Base-by-base conservation (phyloP, 2,797 vertebrate genomes). In the Pteropus rufus region DNA sequence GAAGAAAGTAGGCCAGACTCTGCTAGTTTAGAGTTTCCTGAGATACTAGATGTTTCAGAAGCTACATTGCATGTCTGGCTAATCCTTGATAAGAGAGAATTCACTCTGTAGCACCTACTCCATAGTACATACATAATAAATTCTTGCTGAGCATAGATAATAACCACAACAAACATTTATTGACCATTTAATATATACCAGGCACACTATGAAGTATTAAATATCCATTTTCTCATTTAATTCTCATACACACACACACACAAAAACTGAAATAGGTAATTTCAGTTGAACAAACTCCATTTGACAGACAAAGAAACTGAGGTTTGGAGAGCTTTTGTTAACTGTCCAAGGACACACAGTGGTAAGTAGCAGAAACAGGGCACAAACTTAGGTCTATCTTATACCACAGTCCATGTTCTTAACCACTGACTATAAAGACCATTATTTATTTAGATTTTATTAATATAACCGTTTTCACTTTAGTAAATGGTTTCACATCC, bases 391-490 rank as follows among this genome's bases (percentile, higher is more conserved):
- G 26, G 2, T 52, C 49, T 81, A n/a, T 83, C 21, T 91, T 73
- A 79, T 15, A 77, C 3, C 31, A 60, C 7, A 44, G 46, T 18
- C 16, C 46, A 58, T 49, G 4, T 56, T 84, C 31, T 92, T 76
- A 81, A 96, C 10, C 39, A 85, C 6, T 77, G 24, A 92, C 23
- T 73, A 80, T 1, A 60, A 26, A 67, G 36, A 93, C 31, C 10
- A 46, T 7, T 54, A 10, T 75, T 92, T 79, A 90, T 72, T 65
- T 89, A 64, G 9, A 64, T 14, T 80, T 23, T 0, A 88, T 75
- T 69, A 90, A 62, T 54, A 84, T 49, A 89, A 70, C 5, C 23
- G 76, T 46, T 94, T 94, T 92, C 83, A 93, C 5, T 69, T 86
- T 75, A 62, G 75, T 83, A 83, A 87, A 29, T 70, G 39, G 19